Conservation (phyloP, 2,797 vertebrate genomes). For the Rachycentron canadum region DNA sequence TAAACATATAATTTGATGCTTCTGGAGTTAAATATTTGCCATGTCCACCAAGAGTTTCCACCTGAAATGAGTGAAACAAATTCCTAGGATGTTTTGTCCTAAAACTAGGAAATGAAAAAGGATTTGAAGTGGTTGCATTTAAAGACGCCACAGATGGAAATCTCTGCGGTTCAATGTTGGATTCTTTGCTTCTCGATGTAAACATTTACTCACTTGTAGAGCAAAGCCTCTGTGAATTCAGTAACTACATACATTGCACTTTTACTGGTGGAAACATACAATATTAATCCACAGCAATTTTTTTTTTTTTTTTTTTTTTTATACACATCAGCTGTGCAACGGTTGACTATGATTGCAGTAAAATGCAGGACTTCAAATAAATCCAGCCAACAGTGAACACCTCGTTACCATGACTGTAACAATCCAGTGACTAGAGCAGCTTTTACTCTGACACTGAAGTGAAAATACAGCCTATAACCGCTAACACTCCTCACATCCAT, state of each 20-base stretch:
- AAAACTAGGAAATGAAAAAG: background rate
- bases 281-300: background rate
- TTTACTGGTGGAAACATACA: background rate
- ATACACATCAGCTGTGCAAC: background rate
- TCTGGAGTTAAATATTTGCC: background rate
- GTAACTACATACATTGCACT: background rate
- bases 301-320: no score
- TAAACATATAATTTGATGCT: background rate
- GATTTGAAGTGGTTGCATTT: background rate
- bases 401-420: background rate
- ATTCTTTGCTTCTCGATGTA: slow-evolving; percentile 1
- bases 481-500: background rate
- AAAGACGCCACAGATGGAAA: background rate
- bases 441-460: background rate
- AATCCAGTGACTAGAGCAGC: background rate
- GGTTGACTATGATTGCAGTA: background rate
- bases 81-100: background rate
- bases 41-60: background rate
- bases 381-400: background rate
- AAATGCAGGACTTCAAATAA: background rate
- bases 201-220: background rate
- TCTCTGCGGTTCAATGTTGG: background rate
- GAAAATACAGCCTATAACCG: background rate
- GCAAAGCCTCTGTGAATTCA: background rate
- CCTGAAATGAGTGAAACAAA: background rate